phyloP scores from a whole-genome alignment of 2,113 vertebrate genomes.

The Physeter macrocephalus region DNA sequence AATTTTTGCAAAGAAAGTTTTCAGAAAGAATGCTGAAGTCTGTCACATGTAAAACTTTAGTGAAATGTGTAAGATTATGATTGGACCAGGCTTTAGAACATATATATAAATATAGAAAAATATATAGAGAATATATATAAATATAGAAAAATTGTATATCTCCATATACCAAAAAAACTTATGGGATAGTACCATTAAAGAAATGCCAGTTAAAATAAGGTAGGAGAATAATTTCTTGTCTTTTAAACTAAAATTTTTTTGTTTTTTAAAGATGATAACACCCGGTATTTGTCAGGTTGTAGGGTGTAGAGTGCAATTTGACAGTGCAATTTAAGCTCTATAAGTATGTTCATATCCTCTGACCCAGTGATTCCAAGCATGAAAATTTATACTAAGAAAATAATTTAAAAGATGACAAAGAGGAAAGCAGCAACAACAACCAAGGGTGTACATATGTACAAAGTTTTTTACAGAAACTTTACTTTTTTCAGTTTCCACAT shows the following conservation, averaged over 20 bases:
- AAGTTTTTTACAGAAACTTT: background rate
- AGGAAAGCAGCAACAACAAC: background rate
- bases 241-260: background rate
- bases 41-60: background rate
- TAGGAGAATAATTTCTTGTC: background rate
- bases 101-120: background rate
- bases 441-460: background rate
- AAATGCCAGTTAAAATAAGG: background rate
- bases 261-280: background rate
- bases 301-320: background rate
- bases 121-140: background rate
- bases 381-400: constrained; percentile 3
- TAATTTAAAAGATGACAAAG: background rate
- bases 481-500: constrained; percentile 77
- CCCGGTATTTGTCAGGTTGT: background rate
- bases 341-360: background rate
- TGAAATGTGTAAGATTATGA: background rate
- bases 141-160: background rate
- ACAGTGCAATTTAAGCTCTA: background rate
- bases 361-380: background rate
- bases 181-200: background rate
- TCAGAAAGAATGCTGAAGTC: background rate
- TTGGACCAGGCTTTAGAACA: background rate
- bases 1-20: background rate
- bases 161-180: background rate